Evolutionary conservation across 1,140 invertebrate species (phyloP).

Genomic region (Leptoteleia sp.): DNA sequence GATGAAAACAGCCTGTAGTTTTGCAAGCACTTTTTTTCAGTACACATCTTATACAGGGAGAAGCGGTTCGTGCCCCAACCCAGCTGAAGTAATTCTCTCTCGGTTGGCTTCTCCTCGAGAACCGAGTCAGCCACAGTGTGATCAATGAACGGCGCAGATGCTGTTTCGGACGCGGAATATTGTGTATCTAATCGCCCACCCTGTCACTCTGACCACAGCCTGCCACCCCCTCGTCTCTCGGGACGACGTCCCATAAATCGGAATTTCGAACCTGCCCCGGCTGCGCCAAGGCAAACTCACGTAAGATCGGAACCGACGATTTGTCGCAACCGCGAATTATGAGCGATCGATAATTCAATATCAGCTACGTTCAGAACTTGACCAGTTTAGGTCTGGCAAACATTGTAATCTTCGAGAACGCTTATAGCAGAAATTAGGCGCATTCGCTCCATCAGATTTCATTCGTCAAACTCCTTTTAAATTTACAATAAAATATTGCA

Average conservation of each 20-base stretch:
- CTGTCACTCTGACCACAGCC: slow-evolving; percentile 78
- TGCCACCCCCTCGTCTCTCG: slow-evolving; percentile 67
- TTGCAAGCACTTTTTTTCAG: too few relatives aligned
- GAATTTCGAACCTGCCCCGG: slow-evolving; percentile 72
- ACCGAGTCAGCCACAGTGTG: slow-evolving; percentile 67
- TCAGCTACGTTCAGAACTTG: slow-evolving; percentile 60
- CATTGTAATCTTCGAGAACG: slow-evolving; percentile 46
- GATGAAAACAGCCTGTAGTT: too few relatives aligned
- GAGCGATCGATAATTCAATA: slow-evolving; percentile 69
- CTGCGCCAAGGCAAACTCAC: slow-evolving; percentile 62
- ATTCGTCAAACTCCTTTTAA: too few relatives aligned
- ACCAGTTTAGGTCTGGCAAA: slow-evolving; percentile 54
- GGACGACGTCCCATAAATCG: slow-evolving; percentile 78
- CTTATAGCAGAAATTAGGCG: slow-evolving; percentile 34
- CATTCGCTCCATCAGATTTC: slow-evolving; percentile 21
- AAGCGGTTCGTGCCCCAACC: slow-evolving; percentile 26
- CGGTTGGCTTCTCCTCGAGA: slow-evolving; percentile 51
- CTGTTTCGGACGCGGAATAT: slow-evolving; percentile 75
- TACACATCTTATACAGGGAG: slow-evolving; percentile 48
- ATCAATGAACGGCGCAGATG: slow-evolving; percentile 80
- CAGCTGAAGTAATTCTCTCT: slow-evolving; percentile 61
- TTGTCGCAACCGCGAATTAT: slow-evolving; percentile 70
- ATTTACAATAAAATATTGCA: too few relatives aligned
- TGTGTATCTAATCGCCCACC: slow-evolving; percentile 78
- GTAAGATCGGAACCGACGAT: slow-evolving; percentile 69